These are phyloP conservation scores for Pardalotus punctatus DNA, from an alignment of 2,113 vertebrate genomes.

Conservation along the genomic window DNA sequence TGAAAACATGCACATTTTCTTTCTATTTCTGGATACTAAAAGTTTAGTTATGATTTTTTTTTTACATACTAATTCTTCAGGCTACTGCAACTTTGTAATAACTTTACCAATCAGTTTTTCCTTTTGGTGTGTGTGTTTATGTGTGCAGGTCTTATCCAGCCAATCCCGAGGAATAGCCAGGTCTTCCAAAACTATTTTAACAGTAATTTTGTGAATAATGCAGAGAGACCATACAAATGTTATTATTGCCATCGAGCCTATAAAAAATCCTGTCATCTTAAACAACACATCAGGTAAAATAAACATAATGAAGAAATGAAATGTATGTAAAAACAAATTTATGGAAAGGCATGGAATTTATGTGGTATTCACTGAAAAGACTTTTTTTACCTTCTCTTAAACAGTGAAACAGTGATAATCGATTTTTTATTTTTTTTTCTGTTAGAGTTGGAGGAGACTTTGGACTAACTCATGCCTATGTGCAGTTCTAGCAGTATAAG, in stretches of 20 bases:
- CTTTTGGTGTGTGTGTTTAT: slow-evolving; percentile 12
- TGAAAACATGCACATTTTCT: background rate
- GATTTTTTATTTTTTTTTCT: background rate
- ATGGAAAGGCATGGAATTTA: background rate
- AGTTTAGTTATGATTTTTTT: background rate
- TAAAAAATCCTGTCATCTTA: slow-evolving; percentile 98
- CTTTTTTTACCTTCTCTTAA: background rate
- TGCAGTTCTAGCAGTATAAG: background rate
- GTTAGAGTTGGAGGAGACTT: background rate
- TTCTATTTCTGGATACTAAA: background rate
- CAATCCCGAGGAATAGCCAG: slow-evolving; percentile 84
- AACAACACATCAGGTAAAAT: slow-evolving; percentile 94
- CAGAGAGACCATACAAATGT: slow-evolving; percentile 94
- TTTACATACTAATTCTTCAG: background rate
- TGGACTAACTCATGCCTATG: background rate
- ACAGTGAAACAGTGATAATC: background rate
- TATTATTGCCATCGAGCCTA: slow-evolving; percentile 94
- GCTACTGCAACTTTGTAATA: background rate
- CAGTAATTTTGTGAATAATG: slow-evolving; percentile 83
- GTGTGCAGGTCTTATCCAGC: slow-evolving; percentile 88
- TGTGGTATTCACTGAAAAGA: background rate
- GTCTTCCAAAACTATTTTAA: slow-evolving; percentile 91
- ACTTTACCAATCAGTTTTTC: background rate
- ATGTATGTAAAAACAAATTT: background rate
- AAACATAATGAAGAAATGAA: background rate